A percentile compares a stretch with the other conserved stretches of the same genome.
These are phyloP conservation scores for Oscheius onirici DNA, from an alignment of 2,888 invertebrate genomes.

Conservation along the genomic window DNA sequence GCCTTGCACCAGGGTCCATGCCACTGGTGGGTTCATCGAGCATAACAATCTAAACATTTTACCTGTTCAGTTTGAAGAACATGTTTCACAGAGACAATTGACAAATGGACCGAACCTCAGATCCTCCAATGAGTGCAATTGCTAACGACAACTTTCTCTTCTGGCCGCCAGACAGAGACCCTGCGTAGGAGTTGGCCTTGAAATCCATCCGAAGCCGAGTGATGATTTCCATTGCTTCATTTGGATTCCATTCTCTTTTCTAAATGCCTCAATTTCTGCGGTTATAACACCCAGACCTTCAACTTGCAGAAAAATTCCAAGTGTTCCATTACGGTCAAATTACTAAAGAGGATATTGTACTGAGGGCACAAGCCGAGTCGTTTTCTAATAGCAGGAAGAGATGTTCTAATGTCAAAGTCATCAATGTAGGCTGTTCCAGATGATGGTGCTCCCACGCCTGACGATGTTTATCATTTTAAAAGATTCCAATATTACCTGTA, in stretches of 20 bases:
- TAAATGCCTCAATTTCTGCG: conserved; percentile 74
- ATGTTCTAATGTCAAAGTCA: conserved; percentile 77
- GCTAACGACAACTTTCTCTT: conserved; percentile 83
- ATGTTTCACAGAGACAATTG: no score
- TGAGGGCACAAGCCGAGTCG: conserved; percentile 86
- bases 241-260: conserved; percentile 76
- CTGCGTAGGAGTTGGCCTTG: conserved; percentile 45
- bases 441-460: conserved; percentile 55
- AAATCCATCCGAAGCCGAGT: conserved; percentile 75
- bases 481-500: conserved; percentile 75
- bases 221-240: conserved; percentile 79
- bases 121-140: conserved; percentile 82
- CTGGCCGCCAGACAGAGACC: conserved; percentile 80
- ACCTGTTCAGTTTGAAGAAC: no score
- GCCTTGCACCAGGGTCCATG: conserved; percentile 76
- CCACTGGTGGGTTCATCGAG: conserved; percentile 72
- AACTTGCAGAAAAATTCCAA: conserved; percentile 82
- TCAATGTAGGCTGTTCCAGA: conserved; percentile 63
- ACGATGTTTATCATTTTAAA: background rate
- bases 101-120: conserved; percentile 76
- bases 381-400: conserved; percentile 72
- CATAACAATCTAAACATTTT: conserved; percentile 52
- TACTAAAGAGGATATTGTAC: conserved; percentile 85
- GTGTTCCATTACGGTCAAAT: conserved; percentile 85
- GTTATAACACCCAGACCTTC: conserved; percentile 35